phyloP scores from a whole-genome alignment of 2,888 invertebrate genomes.

The Homarus gammarus region DNA sequence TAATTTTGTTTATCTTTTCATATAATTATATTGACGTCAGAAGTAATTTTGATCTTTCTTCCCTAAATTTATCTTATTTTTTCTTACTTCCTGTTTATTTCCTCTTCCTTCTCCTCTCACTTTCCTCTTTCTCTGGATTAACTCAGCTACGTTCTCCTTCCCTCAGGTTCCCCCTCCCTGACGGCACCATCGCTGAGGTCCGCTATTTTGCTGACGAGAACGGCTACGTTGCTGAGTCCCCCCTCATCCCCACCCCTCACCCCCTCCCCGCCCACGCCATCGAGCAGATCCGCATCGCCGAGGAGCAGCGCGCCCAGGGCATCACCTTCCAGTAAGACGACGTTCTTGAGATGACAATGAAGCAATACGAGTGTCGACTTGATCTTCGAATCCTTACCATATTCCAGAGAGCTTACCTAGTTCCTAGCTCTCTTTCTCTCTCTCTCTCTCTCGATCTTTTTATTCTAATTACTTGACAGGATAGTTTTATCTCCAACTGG shows the following conservation, averaged over 20 bases:
- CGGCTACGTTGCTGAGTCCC: slow-evolving; percentile 57
- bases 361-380: not conserved
- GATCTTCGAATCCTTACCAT: no score
- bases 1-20: no score
- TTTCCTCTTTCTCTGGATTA: no score
- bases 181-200: slow-evolving; percentile 50
- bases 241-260: slow-evolving; percentile 50
- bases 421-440: no score
- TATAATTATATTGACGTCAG: no score
- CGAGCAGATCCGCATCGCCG: slow-evolving; percentile 61
- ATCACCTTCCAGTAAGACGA: slow-evolving; percentile 11
- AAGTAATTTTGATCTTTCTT: no score
- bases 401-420: no score
- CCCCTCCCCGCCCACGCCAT: slow-evolving; percentile 48
- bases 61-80: not conserved
- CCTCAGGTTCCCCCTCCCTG: slow-evolving; percentile 36
- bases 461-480: no score
- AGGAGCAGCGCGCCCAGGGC: slow-evolving; percentile 31
- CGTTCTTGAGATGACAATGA: not conserved
- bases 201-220: slow-evolving; percentile 61
- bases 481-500: no score
- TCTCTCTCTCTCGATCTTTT: no score
- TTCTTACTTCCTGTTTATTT: not conserved
- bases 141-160: not conserved
- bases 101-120: not conserved